Evolutionary conservation across 2,888 invertebrate genomes (phyloP).

Genomic region (Epinotia nisella): DNA sequence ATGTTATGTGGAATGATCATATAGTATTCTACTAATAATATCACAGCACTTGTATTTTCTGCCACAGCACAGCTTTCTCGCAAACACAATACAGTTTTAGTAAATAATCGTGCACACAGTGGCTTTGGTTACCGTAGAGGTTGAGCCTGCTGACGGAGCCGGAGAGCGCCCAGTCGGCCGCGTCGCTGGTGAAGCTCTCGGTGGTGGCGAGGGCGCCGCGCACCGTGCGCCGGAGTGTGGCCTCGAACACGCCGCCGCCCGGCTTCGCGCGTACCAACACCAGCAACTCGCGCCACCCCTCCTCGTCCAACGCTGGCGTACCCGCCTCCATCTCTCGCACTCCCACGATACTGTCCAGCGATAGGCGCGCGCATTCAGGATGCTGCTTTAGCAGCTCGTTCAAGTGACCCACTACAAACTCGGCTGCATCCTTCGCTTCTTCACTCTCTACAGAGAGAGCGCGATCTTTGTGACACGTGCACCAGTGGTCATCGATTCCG

Average conservation of each 20-base stretch:
- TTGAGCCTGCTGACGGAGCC: slow-evolving; percentile 92
- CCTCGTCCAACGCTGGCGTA: slow-evolving; percentile 64
- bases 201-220: slow-evolving; percentile 49
- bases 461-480: slow-evolving; percentile 91
- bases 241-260: slow-evolving; percentile 91
- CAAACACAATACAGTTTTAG: slow-evolving; percentile 93
- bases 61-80: slow-evolving; percentile 51
- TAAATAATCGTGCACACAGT: slow-evolving; percentile 89
- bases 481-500: slow-evolving; percentile 93
- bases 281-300: slow-evolving; percentile 86
- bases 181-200: slow-evolving; percentile 47
- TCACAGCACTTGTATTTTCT: slow-evolving; percentile 53
- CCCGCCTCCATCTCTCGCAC: slow-evolving; percentile 86
- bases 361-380: slow-evolving; percentile 87
- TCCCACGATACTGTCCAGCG: slow-evolving; percentile 86
- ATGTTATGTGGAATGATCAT: slow-evolving; percentile 12
- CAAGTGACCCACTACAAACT: slow-evolving; percentile 86
- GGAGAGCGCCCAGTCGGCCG: slow-evolving; percentile 76
- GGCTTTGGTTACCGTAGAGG: slow-evolving; percentile 91
- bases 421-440: slow-evolving; percentile 84
- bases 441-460: slow-evolving; percentile 82
- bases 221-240: slow-evolving; percentile 84
- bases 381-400: slow-evolving; percentile 86
- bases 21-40: slow-evolving; percentile 48
- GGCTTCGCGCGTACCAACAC: slow-evolving; percentile 87